These are phyloP conservation scores for Eilema depressum DNA, from an alignment of 2,888 invertebrate species.

Conservation along the genomic window DNA sequence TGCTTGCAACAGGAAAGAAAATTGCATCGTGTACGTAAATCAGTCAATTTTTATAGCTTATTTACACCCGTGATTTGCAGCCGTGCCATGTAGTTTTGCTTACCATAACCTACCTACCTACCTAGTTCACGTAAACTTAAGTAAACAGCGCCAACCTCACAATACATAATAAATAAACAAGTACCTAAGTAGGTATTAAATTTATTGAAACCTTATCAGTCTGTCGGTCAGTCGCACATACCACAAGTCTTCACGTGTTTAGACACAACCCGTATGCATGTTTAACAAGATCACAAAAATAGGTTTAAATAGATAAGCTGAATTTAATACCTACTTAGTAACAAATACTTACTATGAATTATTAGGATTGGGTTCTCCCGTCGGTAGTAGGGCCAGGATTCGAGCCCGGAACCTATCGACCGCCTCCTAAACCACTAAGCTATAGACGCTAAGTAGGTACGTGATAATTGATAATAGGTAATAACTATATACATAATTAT, in stretches of 20 bases:
- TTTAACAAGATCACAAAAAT: conserved; percentile 29
- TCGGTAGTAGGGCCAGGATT: too few relatives aligned
- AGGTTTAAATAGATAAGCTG: background rate
- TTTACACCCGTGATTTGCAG: too few relatives aligned
- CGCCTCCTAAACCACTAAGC: too few relatives aligned
- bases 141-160: conserved; percentile 26
- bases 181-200: too few relatives aligned
- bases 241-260: conserved; percentile 60
- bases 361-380: too few relatives aligned
- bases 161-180: conserved; percentile 33
- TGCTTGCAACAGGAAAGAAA: too few relatives aligned
- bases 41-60: too few relatives aligned
- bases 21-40: too few relatives aligned
- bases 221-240: conserved; percentile 47
- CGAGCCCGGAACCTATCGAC: too few relatives aligned
- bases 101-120: too few relatives aligned
- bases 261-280: conserved; percentile 43
- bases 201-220: conserved; percentile 59
- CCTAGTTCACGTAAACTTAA: conserved; percentile 22
- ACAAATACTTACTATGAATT: too few relatives aligned
- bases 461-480: too few relatives aligned
- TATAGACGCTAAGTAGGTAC: conserved; percentile 29
- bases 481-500: background rate
- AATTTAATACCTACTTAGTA: background rate
- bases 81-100: background rate